These are phyloP conservation scores for Lagenorhynchus albirostris DNA, from an alignment of 2,113 vertebrate species.

Conservation along the genomic window DNA sequence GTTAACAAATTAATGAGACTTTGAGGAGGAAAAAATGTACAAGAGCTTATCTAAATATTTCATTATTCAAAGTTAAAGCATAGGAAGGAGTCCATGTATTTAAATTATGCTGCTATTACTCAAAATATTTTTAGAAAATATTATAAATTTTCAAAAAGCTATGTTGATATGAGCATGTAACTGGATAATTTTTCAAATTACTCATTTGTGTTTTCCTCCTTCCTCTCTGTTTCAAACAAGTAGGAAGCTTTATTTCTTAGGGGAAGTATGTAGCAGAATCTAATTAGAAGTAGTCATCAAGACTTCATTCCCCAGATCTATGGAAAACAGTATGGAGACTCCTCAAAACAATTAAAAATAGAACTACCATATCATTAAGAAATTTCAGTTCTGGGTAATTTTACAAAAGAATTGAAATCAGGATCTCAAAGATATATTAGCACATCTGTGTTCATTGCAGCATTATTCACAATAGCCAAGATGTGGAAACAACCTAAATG, in stretches of 20 bases:
- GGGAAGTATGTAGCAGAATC: background rate
- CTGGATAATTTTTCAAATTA: background rate
- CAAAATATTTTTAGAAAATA: background rate
- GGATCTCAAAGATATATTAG: too few species aligned
- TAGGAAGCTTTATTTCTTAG: background rate
- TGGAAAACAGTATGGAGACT: background rate
- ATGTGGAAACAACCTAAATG: too few species aligned
- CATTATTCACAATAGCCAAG: too few species aligned
- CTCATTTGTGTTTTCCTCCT: background rate
- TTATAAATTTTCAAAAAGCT: background rate
- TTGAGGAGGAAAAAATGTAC: background rate
- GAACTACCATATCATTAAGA: too few species aligned
- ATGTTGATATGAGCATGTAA: background rate
- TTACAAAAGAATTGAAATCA: too few species aligned
- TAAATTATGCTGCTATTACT: background rate
- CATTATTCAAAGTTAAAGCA: background rate
- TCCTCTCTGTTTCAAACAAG: background rate
- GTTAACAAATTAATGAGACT: background rate
- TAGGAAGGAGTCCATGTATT: background rate
- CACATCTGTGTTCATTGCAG: too few species aligned
- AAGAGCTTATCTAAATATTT: background rate
- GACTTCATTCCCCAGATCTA: background rate
- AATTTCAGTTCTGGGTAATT: too few species aligned
- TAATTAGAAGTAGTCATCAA: background rate
- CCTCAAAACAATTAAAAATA: too few species aligned